Evolutionary conservation across 2,113 vertebrate species (phyloP).

Genomic region (Cyprinodon tularosa): DNA sequence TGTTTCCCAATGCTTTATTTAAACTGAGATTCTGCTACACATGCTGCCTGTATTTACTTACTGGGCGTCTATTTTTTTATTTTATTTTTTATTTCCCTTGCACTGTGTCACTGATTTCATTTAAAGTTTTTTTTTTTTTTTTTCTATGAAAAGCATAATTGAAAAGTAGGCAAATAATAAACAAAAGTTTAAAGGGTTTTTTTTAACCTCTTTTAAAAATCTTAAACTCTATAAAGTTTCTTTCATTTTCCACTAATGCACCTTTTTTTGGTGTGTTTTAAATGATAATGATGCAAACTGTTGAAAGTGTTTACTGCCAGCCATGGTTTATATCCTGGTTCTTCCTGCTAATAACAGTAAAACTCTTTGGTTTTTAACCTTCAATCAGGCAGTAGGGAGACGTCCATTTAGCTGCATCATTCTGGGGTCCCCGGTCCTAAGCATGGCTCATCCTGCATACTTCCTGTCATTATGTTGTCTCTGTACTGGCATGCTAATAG

Average conservation of each 20-base stretch:
- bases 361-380: no score
- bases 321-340: no score
- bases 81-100: no score
- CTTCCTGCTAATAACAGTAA: no score
- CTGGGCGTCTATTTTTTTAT: background rate
- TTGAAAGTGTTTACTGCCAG: no score
- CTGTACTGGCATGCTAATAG: conserved; percentile 61
- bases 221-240: background rate
- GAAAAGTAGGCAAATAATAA: background rate
- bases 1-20: background rate
- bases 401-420: no score
- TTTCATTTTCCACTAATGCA: background rate
- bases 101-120: no score
- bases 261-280: background rate
- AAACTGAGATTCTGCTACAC: background rate
- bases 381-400: background rate
- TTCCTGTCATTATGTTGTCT: conserved; percentile 41
- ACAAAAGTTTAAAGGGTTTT: background rate
- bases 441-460: conserved; percentile 25
- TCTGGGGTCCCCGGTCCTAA: conserved; percentile 31
- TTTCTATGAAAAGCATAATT: no score
- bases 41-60: background rate
- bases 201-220: background rate
- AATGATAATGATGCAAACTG: no score
- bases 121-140: no score